Percentiles rank a stretch among this genome's conserved stretches.
These are phyloP conservation scores for Notiomystis cincta DNA, from an alignment of 2,113 vertebrate genomes.

Conservation along the genomic window DNA sequence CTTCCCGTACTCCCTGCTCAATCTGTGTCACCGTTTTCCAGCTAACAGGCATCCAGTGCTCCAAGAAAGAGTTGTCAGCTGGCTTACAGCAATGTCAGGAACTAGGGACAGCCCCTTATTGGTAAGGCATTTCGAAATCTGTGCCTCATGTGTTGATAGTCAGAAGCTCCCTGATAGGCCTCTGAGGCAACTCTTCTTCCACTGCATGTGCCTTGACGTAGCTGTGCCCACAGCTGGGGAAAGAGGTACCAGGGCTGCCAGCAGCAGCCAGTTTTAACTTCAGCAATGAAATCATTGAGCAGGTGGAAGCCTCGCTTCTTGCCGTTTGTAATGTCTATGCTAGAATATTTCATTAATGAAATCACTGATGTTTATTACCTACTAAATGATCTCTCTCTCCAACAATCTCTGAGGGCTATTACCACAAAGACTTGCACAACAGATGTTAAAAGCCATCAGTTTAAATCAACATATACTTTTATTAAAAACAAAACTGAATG, in stretches of 20 bases:
- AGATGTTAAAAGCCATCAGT: constrained; percentile 61
- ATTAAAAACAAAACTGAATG: constrained; percentile 57
- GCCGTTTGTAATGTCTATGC: not conserved
- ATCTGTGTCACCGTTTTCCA: not conserved
- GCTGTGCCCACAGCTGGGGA: accelerated
- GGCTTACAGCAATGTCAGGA: constrained; percentile 16
- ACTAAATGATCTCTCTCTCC: constrained; percentile 39
- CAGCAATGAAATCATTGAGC: not conserved
- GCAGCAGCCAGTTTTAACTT: not conserved
- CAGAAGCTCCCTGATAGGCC: not conserved
- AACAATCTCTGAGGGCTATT: constrained; percentile 53
- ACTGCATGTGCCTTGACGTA: accelerated
- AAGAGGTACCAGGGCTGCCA: not conserved
- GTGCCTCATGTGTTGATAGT: not conserved
- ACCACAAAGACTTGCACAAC: constrained; percentile 60
- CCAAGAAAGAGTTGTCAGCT: constrained; percentile 24
- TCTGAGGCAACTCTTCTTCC: not conserved
- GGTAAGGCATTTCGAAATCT: constrained; percentile 37
- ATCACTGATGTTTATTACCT: constrained; percentile 61
- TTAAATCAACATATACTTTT: constrained; percentile 66
- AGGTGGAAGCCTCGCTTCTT: constrained; percentile 30
- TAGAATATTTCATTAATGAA: constrained; percentile 60
- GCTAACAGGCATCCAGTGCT: not conserved
- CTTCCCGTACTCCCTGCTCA: not conserved
- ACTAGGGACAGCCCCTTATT: not conserved